phyloP scores from a whole-genome alignment of 2,797 vertebrate species.

The Leptodactylus fallax region DNA sequence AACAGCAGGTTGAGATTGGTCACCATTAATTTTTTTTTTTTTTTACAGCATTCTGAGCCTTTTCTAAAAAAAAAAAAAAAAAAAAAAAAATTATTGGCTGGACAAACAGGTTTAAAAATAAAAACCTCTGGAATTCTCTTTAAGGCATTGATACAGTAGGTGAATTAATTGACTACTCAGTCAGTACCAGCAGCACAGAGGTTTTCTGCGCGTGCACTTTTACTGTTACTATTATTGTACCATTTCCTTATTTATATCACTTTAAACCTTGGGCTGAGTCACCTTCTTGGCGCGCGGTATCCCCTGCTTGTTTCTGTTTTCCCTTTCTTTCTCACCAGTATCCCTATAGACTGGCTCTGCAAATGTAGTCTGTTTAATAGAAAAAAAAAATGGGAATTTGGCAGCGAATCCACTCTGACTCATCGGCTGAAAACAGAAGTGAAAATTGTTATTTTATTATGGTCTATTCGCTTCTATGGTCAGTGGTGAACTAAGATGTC shows the following conservation, averaged over 20 bases:
- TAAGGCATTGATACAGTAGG: too few relatives aligned
- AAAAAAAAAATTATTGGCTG: too few relatives aligned
- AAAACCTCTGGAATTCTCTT: too few relatives aligned
- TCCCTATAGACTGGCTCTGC: slow-evolving; percentile 22
- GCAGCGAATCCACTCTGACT: slow-evolving; percentile 2
- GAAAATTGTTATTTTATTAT: slow-evolving; percentile 8
- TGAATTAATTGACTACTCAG: not conserved
- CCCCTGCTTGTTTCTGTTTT: slow-evolving; percentile 14
- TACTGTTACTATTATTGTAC: slow-evolving; percentile 30
- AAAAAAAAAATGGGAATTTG: not conserved
- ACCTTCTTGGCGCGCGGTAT: not conserved
- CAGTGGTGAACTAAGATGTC: not conserved
- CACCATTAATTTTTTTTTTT: too few relatives aligned
- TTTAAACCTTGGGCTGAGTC: slow-evolving; percentile 28
- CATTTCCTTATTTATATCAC: slow-evolving; percentile 27
- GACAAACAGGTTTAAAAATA: too few relatives aligned
- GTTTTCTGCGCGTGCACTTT: not conserved
- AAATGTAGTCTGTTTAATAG: slow-evolving; percentile 1
- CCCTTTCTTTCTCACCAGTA: not conserved
- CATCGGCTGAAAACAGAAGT: slow-evolving; percentile 26
- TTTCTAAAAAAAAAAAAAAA: too few relatives aligned
- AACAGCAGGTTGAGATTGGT: too few relatives aligned
- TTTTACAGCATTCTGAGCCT: too few relatives aligned
- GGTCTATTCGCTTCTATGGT: not conserved
- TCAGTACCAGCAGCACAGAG: not conserved